Base-by-base conservation (phyloP, 2,888 invertebrate species). In the Ichneumon xanthorius region DNA sequence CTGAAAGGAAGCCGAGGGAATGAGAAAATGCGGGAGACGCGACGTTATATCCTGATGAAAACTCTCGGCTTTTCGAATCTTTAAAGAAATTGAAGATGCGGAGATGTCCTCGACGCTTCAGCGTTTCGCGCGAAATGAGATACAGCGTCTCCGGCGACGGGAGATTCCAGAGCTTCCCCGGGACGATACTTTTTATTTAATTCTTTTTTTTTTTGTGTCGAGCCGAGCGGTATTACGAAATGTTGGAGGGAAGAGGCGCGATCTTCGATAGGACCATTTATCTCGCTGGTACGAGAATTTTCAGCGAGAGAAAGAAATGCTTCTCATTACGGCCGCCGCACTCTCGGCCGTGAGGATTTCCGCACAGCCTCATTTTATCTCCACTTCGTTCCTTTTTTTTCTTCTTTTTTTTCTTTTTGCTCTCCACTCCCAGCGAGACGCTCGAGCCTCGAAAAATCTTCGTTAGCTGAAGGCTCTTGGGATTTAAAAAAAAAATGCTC, bases 291-390 rank as follows among this genome's bases (percentile, higher is more conserved):
- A 30, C 40, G 14, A 19, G 37, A 72, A 22, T 63, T 16, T 9
- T 40, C n/a, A 26, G 58, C 11, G 55, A n/a, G n/a, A 30, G n/a
- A 30, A 37, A 72, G 72, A 84, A 65, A 73, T 53, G 48, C 55
- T 61, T 55, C 80, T 84, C 80, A 84, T 84, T 84, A 84, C 63
- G 30, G 33, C 71, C 7, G 76, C 84, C 16, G 65, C 63, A 77
- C 70, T 53, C 55, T 70, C 63, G 50, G 16, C 61, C 33, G 40
- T 55, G 75, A 80, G 76, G 71, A 71, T 53, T 61, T 84, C 48
- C 48, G 72, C 71, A 37, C 53, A 33, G 37, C 26, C 48, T 71
- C 71, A 16, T 61, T 61, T 61, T 26, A 70, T 79, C 75, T 75
- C 61, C 22, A 78, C 61, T 73, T 50, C 22, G n/a, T 30, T 30